A percentile compares a stretch with the other conserved stretches of the same genome.
Conservation (phyloP, 2,113 vertebrate genomes). For the Gymnocephalus cernua region DNA sequence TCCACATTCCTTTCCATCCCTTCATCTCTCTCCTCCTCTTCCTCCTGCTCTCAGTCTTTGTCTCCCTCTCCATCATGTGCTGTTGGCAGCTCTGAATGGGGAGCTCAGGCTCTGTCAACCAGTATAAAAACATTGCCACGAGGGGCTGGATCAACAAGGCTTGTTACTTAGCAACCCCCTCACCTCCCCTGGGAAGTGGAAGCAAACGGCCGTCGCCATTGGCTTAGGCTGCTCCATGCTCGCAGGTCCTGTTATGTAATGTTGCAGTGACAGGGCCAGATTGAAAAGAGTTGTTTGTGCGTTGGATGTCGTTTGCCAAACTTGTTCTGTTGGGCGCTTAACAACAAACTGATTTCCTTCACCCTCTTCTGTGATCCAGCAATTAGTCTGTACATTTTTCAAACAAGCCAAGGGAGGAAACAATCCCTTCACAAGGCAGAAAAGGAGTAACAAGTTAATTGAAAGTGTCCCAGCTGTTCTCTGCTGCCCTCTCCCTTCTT, state of each 20-base stretch:
- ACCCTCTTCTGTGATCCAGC: slow-evolving; percentile 1
- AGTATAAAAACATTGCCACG: slow-evolving; percentile 72
- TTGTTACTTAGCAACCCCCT: slow-evolving; percentile 76
- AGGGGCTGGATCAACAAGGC: slow-evolving; percentile 74
- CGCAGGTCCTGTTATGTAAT: slow-evolving; percentile 69
- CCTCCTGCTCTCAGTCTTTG: slow-evolving; percentile 17
- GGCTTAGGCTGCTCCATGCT: slow-evolving; percentile 52
- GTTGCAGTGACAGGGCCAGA: slow-evolving; percentile 28
- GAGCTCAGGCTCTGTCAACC: slow-evolving; percentile 57
- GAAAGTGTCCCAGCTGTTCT: slow-evolving; percentile 27
- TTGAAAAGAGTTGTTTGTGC: slow-evolving; percentile 42
- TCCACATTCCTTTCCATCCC: slow-evolving; percentile 40
- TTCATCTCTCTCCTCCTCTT: not conserved
- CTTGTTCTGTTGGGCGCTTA: not conserved
- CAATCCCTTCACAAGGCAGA: slow-evolving; percentile 11
- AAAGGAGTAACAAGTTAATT: slow-evolving; percentile 1
- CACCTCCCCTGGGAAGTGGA: slow-evolving; percentile 64
- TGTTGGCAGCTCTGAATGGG: slow-evolving; percentile 67
- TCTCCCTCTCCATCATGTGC: slow-evolving; percentile 54
- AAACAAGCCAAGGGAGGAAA: slow-evolving; percentile 17
- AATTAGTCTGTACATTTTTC: slow-evolving; percentile 41
- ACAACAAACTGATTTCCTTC: slow-evolving; percentile 1
- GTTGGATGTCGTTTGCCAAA: not conserved
- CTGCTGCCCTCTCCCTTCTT: not conserved
- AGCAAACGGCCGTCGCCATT: slow-evolving; percentile 35